Evolutionary conservation across 53 echinoderm and acorn worm genomes (phyloP).

Genomic region (Arbacia lixula): DNA sequence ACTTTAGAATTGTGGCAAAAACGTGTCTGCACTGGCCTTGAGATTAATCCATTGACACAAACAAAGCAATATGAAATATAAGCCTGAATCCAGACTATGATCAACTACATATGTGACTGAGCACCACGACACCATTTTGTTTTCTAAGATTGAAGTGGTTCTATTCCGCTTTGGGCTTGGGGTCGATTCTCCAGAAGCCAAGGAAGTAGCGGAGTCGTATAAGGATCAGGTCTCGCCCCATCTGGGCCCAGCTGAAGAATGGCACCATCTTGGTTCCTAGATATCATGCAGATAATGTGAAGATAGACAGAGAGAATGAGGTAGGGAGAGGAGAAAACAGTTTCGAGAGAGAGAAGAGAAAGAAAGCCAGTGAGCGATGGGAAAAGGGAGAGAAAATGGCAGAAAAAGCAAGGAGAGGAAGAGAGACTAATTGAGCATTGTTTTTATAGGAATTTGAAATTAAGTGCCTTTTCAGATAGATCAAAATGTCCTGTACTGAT

Average conservation of each 20-base stretch:
- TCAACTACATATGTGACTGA: too few species aligned
- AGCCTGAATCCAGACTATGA: too few species aligned
- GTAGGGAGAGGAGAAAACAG: neutral
- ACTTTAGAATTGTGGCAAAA: too few species aligned
- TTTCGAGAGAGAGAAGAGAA: too few species aligned
- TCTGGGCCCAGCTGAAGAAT: slow-evolving; percentile 93
- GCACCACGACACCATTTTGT: neutral
- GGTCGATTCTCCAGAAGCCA: slow-evolving; percentile 83
- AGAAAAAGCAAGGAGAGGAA: neutral
- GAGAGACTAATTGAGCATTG: too few species aligned
- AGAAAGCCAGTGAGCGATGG: neutral
- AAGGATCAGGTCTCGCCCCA: slow-evolving; percentile 88
- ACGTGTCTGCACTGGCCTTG: too few species aligned
- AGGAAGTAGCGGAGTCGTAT: slow-evolving; percentile 85
- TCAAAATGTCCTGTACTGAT: too few species aligned
- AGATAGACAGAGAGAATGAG: neutral
- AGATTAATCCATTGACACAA: too few species aligned
- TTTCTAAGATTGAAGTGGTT: neutral
- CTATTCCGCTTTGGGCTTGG: slow-evolving; percentile 69
- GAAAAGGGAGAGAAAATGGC: too few species aligned
- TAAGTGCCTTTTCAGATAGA: too few species aligned
- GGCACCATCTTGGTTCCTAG: slow-evolving; percentile 97
- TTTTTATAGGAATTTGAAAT: too few species aligned
- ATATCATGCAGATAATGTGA: slow-evolving; percentile 12
- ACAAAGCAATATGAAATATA: too few species aligned